Percentiles rank a stretch among this genome's conserved stretches.
Evolutionary conservation across 2,113 vertebrate genomes (phyloP).

Genomic region (Ptilorrhoa leucosticta): DNA sequence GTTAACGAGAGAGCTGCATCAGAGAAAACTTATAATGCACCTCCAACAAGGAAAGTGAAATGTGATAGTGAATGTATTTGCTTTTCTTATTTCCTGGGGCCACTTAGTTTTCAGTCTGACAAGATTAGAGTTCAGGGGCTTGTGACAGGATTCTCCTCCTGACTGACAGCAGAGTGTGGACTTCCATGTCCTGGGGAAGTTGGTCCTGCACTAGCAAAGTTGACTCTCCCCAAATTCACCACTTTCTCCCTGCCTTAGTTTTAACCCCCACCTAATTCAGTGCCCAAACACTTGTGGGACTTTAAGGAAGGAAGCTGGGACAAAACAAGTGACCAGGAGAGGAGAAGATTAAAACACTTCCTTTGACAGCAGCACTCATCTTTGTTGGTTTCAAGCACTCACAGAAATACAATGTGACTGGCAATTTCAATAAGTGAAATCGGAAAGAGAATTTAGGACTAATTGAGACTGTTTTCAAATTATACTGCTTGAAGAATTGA

Average conservation of each 20-base stretch:
- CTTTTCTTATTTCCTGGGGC: not conserved
- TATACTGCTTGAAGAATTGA: not conserved
- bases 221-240: not conserved
- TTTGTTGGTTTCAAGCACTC: not conserved
- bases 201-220: accelerated
- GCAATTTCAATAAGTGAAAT: not conserved
- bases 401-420: not conserved
- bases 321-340: not conserved
- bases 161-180: not conserved
- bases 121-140: not conserved
- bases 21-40: not conserved
- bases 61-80: not conserved
- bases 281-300: not conserved
- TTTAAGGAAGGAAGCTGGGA: not conserved
- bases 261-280: not conserved
- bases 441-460: not conserved
- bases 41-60: not conserved
- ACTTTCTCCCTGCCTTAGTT: not conserved
- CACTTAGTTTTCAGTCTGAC: not conserved
- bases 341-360: not conserved
- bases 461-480: not conserved
- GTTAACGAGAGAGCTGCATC: not conserved
- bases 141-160: not conserved
- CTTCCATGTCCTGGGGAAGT: not conserved
- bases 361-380: not conserved